Evolutionary conservation across 2,797 vertebrate genomes (phyloP), one percentile per base, ranked within the genome.

Genomic region (Chelidonichthys spinosus): DNA sequence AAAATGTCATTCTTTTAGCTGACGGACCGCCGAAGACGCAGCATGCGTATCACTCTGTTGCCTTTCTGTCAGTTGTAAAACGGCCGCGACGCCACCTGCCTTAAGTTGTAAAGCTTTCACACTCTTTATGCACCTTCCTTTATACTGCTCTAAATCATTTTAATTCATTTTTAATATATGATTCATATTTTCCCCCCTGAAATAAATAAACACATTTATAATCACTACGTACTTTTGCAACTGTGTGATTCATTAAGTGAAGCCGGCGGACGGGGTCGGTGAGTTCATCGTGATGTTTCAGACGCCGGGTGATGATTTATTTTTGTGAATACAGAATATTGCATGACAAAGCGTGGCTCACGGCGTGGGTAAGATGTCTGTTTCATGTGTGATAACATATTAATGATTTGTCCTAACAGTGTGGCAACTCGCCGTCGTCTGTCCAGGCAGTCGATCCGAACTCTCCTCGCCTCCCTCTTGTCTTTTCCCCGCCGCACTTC

Each of bases 1-100:
- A 94, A 94, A 90, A 89, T 94, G 92, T 94, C 93, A 87, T 95
- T 91, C 92, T 95, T 95, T 95, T 95, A 95, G 92, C 91, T 90
- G 92, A 93, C 83, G 92, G 91, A 94, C 84, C 74, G 58, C 54
- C 91, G 82, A 55, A 87, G 90, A 93, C 86, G 81, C 91, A 87
- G 78, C 83, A 83, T 85, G 89, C 87, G 83, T 90, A 87, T 88
- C 87, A 86, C 84, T 85, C 85, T 90, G 86, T 92, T 92, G 88
- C 91, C 85, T 90, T 92, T 80, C 78, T 83, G 76, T 90, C 86
- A 87, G 87, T 82, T 87, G 90, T 90, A 84, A 88, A 88, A 77
- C 55, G 76, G 82, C 84, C 87, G 81, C 87, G 88, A 89, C 89
- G 77, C 84, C 78, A 79, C 74, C 74, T 56, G 66, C 83, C 78